Evolutionary conservation across 2,113 vertebrate species (phyloP), one percentile per base, ranked within the genome.

Genomic region (Paradoxurus hermaphroditus): DNA sequence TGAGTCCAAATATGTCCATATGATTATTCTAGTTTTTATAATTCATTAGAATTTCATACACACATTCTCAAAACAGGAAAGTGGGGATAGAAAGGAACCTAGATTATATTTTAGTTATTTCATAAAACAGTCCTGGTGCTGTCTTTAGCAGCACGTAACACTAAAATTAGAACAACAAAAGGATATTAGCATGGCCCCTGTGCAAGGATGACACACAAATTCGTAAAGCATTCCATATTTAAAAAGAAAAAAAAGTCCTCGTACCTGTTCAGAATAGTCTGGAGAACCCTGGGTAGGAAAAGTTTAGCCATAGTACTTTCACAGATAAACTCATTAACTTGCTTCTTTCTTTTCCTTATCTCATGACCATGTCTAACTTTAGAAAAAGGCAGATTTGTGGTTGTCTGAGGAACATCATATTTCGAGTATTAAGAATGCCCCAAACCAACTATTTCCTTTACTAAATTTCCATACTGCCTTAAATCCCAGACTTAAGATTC

Each of bases 11-110:
- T 90, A 90, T 62, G 10, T 82, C 91, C 97, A 95, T 96, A 81
- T 97, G 16, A 59, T 94, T 39, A 56, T 81, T 83, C 27, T 93
- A 92, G 67, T 44, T 98, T 97, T 94, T 49, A 51, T 7, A 90
- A 72, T 90, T 39, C 72, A 92, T 92, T 98, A 97, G 1, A 95
- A 96, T 89, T 85, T 75, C 67, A 93, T 97, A 27, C 10, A 59
- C 46, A 3, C n/a, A 51, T 97, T 97, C 96, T 93, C 96, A 94
- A 96, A 97, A 63, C 18, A 53, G 23, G 18, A 63, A 94, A 9
- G 39, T 86, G 31, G 29, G 10, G 0, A 62, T 95, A 65, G 86
- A 95, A 94, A 0, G 1, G 31, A 96, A 29, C 23, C 75, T 68
- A 56, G 39, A 39, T 73, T 51, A 46, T 68, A 14, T 95, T 53